These are phyloP conservation scores for Leptogaster cylindrica DNA, from an alignment of 2,888 invertebrate genomes.

Conservation along the genomic window DNA sequence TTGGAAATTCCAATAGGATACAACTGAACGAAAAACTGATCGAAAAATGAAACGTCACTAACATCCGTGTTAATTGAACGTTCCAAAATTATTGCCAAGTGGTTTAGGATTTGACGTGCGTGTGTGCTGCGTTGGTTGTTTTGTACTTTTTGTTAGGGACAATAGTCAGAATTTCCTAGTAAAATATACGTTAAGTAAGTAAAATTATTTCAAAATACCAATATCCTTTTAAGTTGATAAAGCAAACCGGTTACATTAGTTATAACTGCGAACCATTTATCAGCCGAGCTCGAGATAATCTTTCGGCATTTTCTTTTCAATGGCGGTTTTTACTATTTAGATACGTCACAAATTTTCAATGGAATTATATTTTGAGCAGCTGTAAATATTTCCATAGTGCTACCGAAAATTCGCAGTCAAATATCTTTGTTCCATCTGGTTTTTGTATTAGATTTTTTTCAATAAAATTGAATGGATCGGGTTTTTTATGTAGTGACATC, in stretches of 20 bases:
- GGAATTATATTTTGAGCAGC: not conserved
- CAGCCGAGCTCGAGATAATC: slow-evolving; percentile 7
- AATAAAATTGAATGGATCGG: no score
- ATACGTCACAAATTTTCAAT: slow-evolving; percentile 34
- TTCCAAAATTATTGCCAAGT: no score
- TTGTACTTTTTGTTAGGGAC: slow-evolving; percentile 20
- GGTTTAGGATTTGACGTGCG: slow-evolving; percentile 34
- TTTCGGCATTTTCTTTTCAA: slow-evolving; percentile 25
- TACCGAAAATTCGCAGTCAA: no score
- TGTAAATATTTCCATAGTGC: no score
- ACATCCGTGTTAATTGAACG: not conserved
- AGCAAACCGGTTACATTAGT: no score
- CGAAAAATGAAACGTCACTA: slow-evolving; percentile 9
- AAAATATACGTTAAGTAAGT: slow-evolving; percentile 15
- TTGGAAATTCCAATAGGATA: no score
- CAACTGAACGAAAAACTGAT: not conserved
- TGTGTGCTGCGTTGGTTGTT: slow-evolving; percentile 29
- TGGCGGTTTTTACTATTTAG: slow-evolving; percentile 26
- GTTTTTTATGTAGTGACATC: slow-evolving; percentile 25
- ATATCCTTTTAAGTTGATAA: no score
- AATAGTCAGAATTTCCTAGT: slow-evolving; percentile 4
- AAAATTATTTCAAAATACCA: no score
- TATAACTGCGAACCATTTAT: no score
- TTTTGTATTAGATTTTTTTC: no score
- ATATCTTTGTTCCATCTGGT: no score